Evolutionary conservation across 2,113 vertebrate genomes (phyloP), one percentile per base, ranked within the genome.

Genomic region (Tenrec ecaudatus): DNA sequence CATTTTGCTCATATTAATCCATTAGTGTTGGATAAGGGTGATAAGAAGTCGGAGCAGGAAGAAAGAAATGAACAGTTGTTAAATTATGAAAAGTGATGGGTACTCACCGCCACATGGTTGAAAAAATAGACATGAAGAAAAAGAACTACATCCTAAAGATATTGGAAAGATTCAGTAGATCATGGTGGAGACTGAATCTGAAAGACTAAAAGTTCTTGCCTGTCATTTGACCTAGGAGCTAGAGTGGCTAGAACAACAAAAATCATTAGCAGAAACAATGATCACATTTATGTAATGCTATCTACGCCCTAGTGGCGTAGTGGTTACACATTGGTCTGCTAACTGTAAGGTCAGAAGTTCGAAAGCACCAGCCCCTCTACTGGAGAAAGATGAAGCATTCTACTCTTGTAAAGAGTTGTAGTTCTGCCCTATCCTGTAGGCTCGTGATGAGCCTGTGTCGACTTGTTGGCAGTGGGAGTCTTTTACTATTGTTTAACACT

Each of bases 91-190:
- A 94, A 92, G 12, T 33, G 53, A 9, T 31, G 38, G n/a, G 5
- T 36, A 68, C 2, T 85, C 25, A 92, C 29, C 58, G 8, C 79
- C 66, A 87, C 29, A 47, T 19, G 95, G 68, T 14, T 36, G 47
- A 57, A 80, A 33, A 94, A 86, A 86, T n/a, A 82, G n/a, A 93
- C 83, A 79, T 79, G 31, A 43, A 77, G 31, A 93, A 58, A 36
- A 91, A 53, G 81, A 57, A 62, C 19, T 86, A 73, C 27, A 8
- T 83, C 15, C 82, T 83, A 53, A 76, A 36, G 11, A 84, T 78
- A 53, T 6, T 43, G 20, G 27, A 17, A 89, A 80, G 0, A 25
- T 43, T 94, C 25, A 78, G 27, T 22, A 80, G 79, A 7, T 36
- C 53, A 78, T 16, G 6, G 47, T 2, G 0, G 60, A 88, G 20